A percentile compares a stretch with the other conserved stretches of the same genome.
These are phyloP conservation scores for Tinea pellionella DNA, from an alignment of 2,888 invertebrate genomes.

Conservation along the genomic window DNA sequence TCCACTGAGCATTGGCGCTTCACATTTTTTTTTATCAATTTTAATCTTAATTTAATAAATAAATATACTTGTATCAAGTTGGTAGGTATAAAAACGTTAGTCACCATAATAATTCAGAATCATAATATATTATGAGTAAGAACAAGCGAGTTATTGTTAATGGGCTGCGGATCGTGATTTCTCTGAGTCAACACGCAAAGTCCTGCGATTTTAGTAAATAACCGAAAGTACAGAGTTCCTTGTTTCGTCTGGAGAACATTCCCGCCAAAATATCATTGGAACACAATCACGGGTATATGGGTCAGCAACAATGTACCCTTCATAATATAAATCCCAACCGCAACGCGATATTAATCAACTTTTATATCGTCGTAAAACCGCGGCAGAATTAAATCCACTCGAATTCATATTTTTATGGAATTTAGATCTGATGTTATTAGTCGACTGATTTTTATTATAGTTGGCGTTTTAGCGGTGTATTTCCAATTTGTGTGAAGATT, in stretches of 20 bases:
- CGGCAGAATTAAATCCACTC: constrained; percentile 55
- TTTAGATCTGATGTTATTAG: constrained; percentile 63
- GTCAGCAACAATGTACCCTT: constrained; percentile 27
- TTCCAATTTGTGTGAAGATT: constrained; percentile 53
- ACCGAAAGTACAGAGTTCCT: constrained; percentile 14
- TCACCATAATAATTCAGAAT: not conserved
- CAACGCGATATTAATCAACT: constrained; percentile 56
- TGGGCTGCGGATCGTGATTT: not conserved
- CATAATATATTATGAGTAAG: not conserved
- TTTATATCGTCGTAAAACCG: constrained; percentile 62
- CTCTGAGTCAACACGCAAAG: not conserved
- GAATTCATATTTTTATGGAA: constrained; percentile 65
- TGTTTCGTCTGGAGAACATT: constrained; percentile 48
- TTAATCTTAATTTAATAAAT: no score
- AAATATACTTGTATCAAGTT: no score
- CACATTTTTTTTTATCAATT: no score
- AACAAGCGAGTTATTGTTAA: not conserved
- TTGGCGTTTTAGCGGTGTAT: constrained; percentile 44
- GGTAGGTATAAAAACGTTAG: not conserved
- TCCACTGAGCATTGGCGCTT: no score
- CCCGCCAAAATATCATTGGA: constrained; percentile 50
- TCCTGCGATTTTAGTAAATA: not conserved
- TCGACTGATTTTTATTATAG: constrained; percentile 30
- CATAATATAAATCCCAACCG: constrained; percentile 24
- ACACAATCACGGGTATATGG: constrained; percentile 39